These are phyloP conservation scores for Pitta sordida DNA, from an alignment of 2,113 vertebrate species.

Conservation along the genomic window DNA sequence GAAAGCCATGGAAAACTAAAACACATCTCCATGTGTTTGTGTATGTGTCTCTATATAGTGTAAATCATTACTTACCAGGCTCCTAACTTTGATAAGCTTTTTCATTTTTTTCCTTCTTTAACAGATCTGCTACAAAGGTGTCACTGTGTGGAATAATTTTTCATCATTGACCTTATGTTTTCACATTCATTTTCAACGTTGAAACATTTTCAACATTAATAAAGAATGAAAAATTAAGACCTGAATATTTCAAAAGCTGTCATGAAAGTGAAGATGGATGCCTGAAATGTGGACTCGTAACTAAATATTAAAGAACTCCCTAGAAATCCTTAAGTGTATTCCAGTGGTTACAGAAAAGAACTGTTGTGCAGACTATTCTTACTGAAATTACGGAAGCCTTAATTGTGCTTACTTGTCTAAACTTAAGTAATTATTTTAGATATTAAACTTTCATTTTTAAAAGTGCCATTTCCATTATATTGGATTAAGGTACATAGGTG, in stretches of 20 bases:
- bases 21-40: background rate
- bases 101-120: background rate
- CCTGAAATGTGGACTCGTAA: background rate
- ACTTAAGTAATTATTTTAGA: background rate
- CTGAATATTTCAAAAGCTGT: background rate
- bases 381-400: background rate
- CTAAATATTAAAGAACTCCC: background rate
- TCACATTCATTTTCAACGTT: background rate
- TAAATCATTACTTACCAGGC: background rate
- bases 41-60: fast-evolving
- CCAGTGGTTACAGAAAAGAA: background rate
- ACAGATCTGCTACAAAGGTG: background rate
- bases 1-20: background rate
- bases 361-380: background rate
- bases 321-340: background rate
- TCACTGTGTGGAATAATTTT: background rate
- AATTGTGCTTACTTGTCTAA: background rate
- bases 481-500: too few relatives aligned
- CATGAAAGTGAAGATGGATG: background rate
- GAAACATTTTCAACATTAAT: too few relatives aligned
- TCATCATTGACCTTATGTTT: background rate
- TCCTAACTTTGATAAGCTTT: fast-evolving
- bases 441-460: background rate
- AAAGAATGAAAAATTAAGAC: background rate
- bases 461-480: background rate